Evolutionary conservation across 2,888 invertebrate genomes (phyloP).

Genomic region (Oligia latruncula): DNA sequence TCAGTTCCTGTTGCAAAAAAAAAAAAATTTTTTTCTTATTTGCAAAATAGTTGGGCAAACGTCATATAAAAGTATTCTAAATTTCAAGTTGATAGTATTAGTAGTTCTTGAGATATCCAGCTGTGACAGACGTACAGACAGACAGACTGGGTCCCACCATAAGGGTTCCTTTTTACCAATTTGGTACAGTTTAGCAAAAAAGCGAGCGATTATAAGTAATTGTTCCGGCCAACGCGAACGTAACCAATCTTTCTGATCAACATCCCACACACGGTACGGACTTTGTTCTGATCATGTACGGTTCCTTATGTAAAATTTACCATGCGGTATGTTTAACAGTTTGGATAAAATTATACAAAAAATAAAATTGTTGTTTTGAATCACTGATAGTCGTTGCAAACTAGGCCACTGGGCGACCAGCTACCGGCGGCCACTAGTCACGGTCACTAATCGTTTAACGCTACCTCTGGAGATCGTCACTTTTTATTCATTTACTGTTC

Average conservation of each 20-base stretch:
- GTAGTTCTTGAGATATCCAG: too few species aligned
- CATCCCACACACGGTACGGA: background rate
- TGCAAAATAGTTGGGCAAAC: too few species aligned
- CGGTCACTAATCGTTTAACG: background rate
- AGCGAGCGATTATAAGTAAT: background rate
- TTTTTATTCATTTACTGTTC: background rate
- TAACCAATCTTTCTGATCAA: background rate
- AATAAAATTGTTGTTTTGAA: background rate
- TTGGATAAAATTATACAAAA: background rate
- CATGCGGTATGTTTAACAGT: background rate
- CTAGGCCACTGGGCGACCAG: conserved; percentile 11
- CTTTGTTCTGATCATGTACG: background rate
- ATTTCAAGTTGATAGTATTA: too few species aligned
- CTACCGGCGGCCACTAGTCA: conserved; percentile 9
- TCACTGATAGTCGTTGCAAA: background rate
- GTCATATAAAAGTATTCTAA: too few species aligned
- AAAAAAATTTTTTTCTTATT: too few species aligned
- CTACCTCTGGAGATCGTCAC: background rate
- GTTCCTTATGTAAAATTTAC: background rate
- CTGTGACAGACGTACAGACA: too few species aligned
- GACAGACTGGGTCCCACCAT: too few species aligned
- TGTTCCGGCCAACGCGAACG: background rate
- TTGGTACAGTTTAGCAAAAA: background rate
- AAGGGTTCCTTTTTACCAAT: too few species aligned
- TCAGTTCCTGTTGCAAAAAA: too few species aligned